Evolutionary conservation across 1,140 invertebrate genomes (phyloP), one percentile per base, ranked within the genome.

Genomic region (Branchinecta lynchi): DNA sequence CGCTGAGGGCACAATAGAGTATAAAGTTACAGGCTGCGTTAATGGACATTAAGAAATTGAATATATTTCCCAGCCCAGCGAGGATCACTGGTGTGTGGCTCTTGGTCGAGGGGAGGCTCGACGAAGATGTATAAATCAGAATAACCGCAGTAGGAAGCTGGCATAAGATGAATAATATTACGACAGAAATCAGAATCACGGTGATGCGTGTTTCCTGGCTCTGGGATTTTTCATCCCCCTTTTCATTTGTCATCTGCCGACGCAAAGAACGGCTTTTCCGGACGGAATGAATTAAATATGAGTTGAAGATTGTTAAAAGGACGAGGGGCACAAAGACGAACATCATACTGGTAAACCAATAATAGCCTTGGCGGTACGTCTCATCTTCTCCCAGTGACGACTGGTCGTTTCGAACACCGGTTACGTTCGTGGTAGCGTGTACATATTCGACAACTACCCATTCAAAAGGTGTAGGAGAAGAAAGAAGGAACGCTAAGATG

Each of bases 1-100:
- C 85, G 72, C 86, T 88, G 73, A 90, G 82, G 43, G 85, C 84
- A 71, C 87, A 89, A 77, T 90, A 90, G 45, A 90, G 78, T 67
- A 90, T 79, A 77, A 90, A 90, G 78, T 90, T 90, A 3, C 81
- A 82, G 12, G 85, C 82, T 3, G 88, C 85, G 78, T 89, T 89
- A 45, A 89, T 78, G 44, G 84, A 82, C 8, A 86, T 80, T 20
- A 90, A 77, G 21, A 89, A 79, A 77, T 90, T 90, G 76, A 84
- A 87, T 43, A 89, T 82, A 77, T 89, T 89, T 8, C 86, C 85
- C 3, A 86, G 76, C 65, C 82, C 84, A 70, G 75, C 74, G 0
- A 82, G 75, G 3, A 84, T 72, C 72, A 77, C 74, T 15, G 76
- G 77, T 44, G 80, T 78, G 67, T 78, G 77, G 69, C 80, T 78